Evolutionary conservation across 1,140 invertebrate species (phyloP).

Genomic region (Cyclargus thomasi): DNA sequence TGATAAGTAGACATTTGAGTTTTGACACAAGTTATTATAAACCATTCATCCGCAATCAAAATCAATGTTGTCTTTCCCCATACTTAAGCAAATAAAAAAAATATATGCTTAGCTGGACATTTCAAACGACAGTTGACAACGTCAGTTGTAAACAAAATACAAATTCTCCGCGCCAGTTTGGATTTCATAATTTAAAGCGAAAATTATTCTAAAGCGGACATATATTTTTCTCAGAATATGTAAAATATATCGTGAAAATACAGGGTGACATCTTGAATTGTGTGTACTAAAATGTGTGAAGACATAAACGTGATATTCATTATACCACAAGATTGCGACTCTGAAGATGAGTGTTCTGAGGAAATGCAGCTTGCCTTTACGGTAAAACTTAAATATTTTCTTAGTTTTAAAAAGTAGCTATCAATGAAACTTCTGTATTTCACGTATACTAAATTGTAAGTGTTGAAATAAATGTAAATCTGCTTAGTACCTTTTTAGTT

Average conservation of each 20-base stretch:
- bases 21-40: no score
- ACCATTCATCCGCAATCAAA: no score
- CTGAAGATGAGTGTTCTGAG: constrained; percentile 61
- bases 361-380: constrained; percentile 68
- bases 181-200: not conserved
- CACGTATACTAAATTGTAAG: no score
- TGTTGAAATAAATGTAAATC: no score
- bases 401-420: no score
- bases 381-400: constrained; percentile 35
- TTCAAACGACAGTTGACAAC: constrained; percentile 17
- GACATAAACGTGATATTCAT: constrained; percentile 69
- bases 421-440: no score
- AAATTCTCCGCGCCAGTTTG: constrained; percentile 23
- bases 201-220: not conserved
- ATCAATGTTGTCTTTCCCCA: no score
- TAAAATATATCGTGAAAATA: not conserved
- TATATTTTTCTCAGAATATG: not conserved
- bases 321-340: constrained; percentile 48
- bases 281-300: constrained; percentile 38
- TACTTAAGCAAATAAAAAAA: no score
- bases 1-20: no score
- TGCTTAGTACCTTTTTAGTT: no score
- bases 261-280: not conserved
- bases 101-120: no score
- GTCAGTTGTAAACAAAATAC: constrained; percentile 36